These are phyloP conservation scores for Drosophila gunungcola DNA, from an alignment of 1,140 invertebrate species.

Conservation along the genomic window DNA sequence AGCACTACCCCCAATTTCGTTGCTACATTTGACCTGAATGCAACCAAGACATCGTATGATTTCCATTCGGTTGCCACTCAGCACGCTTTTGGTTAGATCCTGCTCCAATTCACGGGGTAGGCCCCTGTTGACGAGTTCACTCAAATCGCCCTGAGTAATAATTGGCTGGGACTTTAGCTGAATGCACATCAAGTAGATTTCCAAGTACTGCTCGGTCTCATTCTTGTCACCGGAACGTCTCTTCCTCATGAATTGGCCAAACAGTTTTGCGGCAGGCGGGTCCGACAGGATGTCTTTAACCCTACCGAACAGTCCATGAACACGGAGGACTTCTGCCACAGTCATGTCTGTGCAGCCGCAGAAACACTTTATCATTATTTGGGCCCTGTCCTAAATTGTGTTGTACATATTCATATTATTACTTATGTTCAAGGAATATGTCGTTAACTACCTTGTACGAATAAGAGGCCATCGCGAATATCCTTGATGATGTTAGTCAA, in stretches of 20 bases:
- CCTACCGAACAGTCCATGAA: slow-evolving; percentile 67
- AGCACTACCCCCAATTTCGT: background rate
- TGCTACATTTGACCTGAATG: background rate
- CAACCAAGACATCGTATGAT: background rate
- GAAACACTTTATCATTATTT: slow-evolving; percentile 69
- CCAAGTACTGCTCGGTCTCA: slow-evolving; percentile 60
- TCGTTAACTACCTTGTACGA: background rate
- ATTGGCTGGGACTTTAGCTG: slow-evolving; percentile 49
- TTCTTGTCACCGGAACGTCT: slow-evolving; percentile 62
- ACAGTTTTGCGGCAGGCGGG: slow-evolving; percentile 38
- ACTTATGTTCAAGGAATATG: background rate
- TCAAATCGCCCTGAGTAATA: slow-evolving; percentile 69
- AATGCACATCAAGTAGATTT: slow-evolving; percentile 71
- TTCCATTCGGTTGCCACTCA: slow-evolving; percentile 23
- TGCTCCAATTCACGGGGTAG: slow-evolving; percentile 58
- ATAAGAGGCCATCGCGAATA: background rate
- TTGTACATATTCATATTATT: too few relatives aligned
- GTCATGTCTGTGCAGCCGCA: slow-evolving; percentile 80
- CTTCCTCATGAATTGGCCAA: slow-evolving; percentile 56
- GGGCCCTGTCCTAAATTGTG: too few relatives aligned
- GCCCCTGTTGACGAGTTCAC: slow-evolving; percentile 64
- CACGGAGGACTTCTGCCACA: slow-evolving; percentile 67
- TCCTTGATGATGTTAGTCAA: background rate
- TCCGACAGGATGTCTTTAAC: slow-evolving; percentile 71
- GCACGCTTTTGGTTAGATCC: slow-evolving; percentile 56